Evolutionary conservation across 2,797 vertebrate species (phyloP).

Genomic region (Anguilla marmorata): DNA sequence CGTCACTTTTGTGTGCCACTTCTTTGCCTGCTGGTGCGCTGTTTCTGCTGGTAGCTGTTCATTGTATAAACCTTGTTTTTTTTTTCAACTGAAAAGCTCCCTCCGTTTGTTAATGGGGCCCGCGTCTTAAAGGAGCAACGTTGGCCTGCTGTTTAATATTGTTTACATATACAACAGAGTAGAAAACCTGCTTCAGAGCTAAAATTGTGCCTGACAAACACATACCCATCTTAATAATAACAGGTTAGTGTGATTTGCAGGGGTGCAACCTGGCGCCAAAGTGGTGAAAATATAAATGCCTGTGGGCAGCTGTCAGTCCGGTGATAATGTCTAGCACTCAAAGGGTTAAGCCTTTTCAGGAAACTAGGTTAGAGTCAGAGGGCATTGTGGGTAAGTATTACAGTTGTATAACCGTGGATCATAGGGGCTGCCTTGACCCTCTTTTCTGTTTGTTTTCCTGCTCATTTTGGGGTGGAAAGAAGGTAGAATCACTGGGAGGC

Average conservation of each 20-base stretch:
- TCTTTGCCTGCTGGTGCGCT: not conserved
- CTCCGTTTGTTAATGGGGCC: not conserved
- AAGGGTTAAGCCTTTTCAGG: conserved; percentile 22
- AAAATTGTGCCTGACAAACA: not conserved
- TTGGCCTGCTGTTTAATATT: not conserved
- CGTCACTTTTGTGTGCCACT: too few species aligned
- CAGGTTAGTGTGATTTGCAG: not conserved
- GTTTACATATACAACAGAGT: not conserved
- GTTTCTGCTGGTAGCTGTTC: not conserved
- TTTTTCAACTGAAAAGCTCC: not conserved
- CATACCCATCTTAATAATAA: not conserved
- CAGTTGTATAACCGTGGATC: conserved; percentile 36
- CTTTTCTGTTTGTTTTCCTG: not conserved
- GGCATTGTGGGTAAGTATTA: conserved; percentile 37
- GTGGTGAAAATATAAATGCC: not conserved
- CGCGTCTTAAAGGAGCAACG: not conserved
- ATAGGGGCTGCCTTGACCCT: not conserved
- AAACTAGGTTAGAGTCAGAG: conserved; percentile 38
- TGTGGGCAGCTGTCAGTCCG: not conserved
- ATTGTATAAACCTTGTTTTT: not conserved
- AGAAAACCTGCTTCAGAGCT: not conserved
- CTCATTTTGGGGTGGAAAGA: not conserved
- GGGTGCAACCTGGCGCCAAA: not conserved
- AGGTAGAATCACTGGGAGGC: not conserved
- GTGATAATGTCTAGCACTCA: not conserved